phyloP scores from a whole-genome alignment of 2,113 vertebrate species.

The Lepus timidus region DNA sequence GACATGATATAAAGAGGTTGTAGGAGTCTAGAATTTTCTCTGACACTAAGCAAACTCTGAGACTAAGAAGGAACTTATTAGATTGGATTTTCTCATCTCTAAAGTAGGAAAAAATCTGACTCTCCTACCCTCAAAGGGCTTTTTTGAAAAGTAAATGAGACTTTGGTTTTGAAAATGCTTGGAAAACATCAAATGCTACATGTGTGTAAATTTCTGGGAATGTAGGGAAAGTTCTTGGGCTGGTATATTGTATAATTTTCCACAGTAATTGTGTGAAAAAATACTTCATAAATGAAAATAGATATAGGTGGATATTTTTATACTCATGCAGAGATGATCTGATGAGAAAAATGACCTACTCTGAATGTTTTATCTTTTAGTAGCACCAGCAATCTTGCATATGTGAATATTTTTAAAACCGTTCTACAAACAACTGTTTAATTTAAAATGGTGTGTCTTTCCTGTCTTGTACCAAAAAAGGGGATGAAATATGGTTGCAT shows the following conservation, averaged over 20 bases:
- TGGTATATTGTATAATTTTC: neutral
- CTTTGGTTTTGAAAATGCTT: neutral
- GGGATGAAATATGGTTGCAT: neutral
- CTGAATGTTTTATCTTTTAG: constrained; percentile 46
- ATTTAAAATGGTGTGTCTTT: constrained; percentile 24
- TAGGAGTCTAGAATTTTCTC: neutral
- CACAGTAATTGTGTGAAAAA: neutral
- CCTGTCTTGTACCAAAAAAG: constrained; percentile 32
- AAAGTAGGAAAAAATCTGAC: neutral
- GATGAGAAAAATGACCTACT: neutral
- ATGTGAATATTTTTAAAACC: constrained; percentile 15
- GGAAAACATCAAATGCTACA: neutral
- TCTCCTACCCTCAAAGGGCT: neutral
- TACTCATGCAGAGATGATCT: neutral
- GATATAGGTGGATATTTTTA: constrained; percentile 33
- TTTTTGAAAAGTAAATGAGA: neutral
- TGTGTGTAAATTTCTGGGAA: constrained; percentile 20
- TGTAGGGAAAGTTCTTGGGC: neutral
- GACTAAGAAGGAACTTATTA: neutral
- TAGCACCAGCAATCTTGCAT: neutral
- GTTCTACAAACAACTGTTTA: neutral
- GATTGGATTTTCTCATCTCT: constrained; percentile 1
- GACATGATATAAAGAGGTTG: neutral
- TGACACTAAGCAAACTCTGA: neutral
- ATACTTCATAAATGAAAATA: neutral